Conservation (phyloP, 2,113 vertebrate species). For the Arenaria interpres region DNA sequence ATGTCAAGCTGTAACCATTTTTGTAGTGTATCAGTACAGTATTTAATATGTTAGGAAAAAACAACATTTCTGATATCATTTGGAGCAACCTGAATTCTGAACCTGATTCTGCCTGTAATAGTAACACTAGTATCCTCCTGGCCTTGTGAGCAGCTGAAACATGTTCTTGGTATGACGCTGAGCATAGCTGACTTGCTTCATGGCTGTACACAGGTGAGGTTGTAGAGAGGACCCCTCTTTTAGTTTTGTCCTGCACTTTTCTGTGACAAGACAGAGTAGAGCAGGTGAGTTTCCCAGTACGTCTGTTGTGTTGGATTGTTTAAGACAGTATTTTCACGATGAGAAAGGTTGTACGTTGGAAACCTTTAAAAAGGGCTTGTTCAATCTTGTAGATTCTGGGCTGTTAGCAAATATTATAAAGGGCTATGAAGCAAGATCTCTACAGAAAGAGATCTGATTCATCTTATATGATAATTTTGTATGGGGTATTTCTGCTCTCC, state of each 20-base stretch:
- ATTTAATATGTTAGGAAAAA: not conserved
- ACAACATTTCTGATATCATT: not conserved
- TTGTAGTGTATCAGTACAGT: not conserved
- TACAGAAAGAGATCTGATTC: not conserved
- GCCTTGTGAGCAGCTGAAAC: not conserved
- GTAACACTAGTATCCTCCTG: not conserved
- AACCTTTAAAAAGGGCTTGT: not conserved
- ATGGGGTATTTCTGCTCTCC: not conserved
- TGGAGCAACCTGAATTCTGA: not conserved
- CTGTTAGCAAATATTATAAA: not conserved
- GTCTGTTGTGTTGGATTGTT: not conserved
- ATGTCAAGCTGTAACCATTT: not conserved
- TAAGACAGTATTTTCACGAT: not conserved
- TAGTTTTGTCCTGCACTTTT: not conserved
- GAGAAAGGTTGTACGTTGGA: not conserved
- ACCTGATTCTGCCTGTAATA: not conserved
- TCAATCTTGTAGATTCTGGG: not conserved
- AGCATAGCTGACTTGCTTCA: not conserved
- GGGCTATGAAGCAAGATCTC: not conserved
- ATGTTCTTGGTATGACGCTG: not conserved
- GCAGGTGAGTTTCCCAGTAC: not conserved
- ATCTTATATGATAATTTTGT: not conserved
- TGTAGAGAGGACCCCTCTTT: not conserved
- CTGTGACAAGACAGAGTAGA: not conserved
- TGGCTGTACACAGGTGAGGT: not conserved